Conservation (phyloP, 1,140 invertebrate species). For the Zelostemma sp. region DNA sequence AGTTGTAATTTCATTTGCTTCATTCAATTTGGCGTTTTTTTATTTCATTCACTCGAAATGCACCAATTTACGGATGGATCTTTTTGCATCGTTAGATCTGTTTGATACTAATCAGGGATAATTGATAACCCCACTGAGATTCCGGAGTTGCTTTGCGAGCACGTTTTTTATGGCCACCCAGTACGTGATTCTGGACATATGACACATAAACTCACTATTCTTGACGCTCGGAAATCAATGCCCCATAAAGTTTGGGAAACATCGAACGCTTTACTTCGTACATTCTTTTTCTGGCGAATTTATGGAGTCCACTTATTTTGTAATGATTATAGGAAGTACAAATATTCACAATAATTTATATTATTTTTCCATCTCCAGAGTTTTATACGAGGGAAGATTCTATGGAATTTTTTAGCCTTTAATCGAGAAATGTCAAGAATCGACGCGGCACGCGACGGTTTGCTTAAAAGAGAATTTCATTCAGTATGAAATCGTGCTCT, state of each 20-base stretch:
- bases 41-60: too few species aligned
- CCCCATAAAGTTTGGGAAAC: conserved; percentile 34
- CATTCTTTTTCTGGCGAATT: too few species aligned
- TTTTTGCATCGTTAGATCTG: too few species aligned
- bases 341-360: too few species aligned
- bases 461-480: conserved; percentile 5
- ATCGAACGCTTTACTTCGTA: conserved; percentile 26
- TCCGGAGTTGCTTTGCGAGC: conserved; percentile 5
- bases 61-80: too few species aligned
- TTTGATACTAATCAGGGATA: neutral
- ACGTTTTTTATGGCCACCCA: conserved; percentile 15
- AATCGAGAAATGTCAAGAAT: conserved; percentile 6
- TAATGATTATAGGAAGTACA: too few species aligned
- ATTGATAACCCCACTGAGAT: conserved; percentile 4
- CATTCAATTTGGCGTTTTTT: too few species aligned
- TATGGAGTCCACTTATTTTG: too few species aligned
- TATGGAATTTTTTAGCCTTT: conserved; percentile 3
- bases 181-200: conserved; percentile 28
- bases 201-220: conserved; percentile 40
- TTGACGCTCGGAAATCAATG: conserved; percentile 44
- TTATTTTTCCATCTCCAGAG: too few species aligned
- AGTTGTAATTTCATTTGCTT: too few species aligned
- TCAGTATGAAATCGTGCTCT: conserved; percentile 6
- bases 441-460: conserved; percentile 4
- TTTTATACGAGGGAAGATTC: neutral